Conservation (phyloP, 2,888 invertebrate species). For the Dinocampus coccinellae region DNA sequence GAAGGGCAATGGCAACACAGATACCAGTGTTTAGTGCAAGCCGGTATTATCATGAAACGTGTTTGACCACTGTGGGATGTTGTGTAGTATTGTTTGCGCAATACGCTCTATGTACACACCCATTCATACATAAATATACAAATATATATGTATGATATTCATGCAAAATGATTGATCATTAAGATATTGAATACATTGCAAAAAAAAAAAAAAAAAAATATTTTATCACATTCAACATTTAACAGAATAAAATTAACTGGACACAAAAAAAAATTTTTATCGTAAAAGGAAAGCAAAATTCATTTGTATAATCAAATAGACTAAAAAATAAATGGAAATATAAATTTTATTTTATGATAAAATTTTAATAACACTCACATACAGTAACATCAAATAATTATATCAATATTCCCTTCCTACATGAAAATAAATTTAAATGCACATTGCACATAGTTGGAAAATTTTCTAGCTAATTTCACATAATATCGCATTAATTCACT, state of each 20-base stretch:
- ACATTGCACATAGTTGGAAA: not conserved
- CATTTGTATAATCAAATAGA: not conserved
- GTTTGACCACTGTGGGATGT: slow-evolving; percentile 57
- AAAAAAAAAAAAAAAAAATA: not conserved
- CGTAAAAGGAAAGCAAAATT: not conserved
- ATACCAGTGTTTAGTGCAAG: slow-evolving; percentile 61
- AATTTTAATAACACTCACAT: not conserved
- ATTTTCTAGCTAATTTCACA: slow-evolving; percentile 1
- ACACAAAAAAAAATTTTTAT: no score
- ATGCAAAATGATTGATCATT: slow-evolving; percentile 54
- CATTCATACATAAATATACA: slow-evolving; percentile 21
- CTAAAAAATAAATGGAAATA: not conserved
- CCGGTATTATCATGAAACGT: slow-evolving; percentile 54
- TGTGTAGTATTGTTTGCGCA: slow-evolving; percentile 52
- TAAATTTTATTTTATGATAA: slow-evolving; percentile 16
- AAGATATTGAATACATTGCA: slow-evolving; percentile 48
- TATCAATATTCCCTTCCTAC: not conserved
- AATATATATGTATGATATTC: not conserved
- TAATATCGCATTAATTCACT: not conserved
- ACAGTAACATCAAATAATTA: not conserved
- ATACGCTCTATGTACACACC: slow-evolving; percentile 41
- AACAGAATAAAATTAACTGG: not conserved
- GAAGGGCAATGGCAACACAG: slow-evolving; percentile 32
- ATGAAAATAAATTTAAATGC: not conserved
- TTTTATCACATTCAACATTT: not conserved